Base-by-base conservation (phyloP, 2,888 invertebrate species). In the Parnassius orleans region DNA sequence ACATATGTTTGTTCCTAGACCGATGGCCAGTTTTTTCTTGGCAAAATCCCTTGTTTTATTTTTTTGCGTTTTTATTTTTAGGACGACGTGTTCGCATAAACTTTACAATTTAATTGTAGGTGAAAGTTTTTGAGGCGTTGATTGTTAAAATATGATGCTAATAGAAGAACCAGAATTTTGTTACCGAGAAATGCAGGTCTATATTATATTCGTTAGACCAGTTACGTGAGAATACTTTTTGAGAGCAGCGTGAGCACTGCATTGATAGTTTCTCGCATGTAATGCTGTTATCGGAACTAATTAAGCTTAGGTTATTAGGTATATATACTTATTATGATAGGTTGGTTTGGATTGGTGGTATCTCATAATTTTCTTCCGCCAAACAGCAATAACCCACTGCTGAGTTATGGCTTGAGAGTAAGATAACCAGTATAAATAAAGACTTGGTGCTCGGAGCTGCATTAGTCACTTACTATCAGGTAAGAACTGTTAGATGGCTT, bases 41-140 rank as follows among this genome's bases (percentile, higher is more conserved):
- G 73, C 72, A 72, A 73, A 72, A 69, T 72, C 66, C 68, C 60
- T 68, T 68, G 68, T 65, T 68, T 68, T 66, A 65, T 66, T 67
- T 67, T 70, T 65, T 66, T 61, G 61, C 57, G 59, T 63, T 57
- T 65, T 65, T 73, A 72, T 69, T 71, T 70, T 71, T 69, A 69
- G 66, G 57, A 58, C n/a, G 65, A 64, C 60, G 66, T 55, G 65
- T 68, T 67, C 69, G 60, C 65, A 65, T 68, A 68, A 68, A 68
- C 68, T 68, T 61, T 65, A 55, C 66, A 66, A 64, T 68, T 69
- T 68, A 61, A 67, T 71, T 68, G 67, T 68, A 64, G 63, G 61
- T 58, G 60, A 57, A 57, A 43, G 33, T 65, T 66, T 10, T 50
- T 24, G 55, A 52, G 47, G 48, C 14, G 47, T 42, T 44, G 33